A percentile compares a stretch with the other conserved stretches of the same genome.
phyloP scores from a whole-genome alignment of 2,888 invertebrate genomes.

The Ochropacha duplaris region DNA sequence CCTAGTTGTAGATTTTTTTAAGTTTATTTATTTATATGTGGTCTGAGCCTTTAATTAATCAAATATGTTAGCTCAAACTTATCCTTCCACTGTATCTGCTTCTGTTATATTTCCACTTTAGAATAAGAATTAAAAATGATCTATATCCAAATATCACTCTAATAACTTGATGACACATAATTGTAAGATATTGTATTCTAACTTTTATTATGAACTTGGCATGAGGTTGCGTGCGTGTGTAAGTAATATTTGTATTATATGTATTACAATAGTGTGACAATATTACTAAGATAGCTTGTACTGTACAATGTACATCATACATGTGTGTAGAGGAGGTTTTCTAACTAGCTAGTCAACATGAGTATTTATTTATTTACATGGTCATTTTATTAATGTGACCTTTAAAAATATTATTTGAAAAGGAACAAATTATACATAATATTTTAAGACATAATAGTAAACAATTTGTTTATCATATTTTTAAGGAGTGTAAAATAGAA shows the following conservation, averaged over 20 bases:
- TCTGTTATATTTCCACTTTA: conserved; percentile 2
- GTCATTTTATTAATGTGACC: conserved; percentile 37
- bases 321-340: conserved; percentile 12
- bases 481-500: conserved; percentile 62
- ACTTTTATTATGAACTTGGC: background rate
- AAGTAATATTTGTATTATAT: conserved; percentile 1
- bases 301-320: too few species aligned
- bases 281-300: conserved; percentile 2
- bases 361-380: conserved; percentile 40
- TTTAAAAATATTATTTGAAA: conserved; percentile 42
- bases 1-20: conserved; percentile 8
- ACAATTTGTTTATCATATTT: conserved; percentile 57
- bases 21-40: background rate
- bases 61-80: conserved; percentile 34
- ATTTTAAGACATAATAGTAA: conserved; percentile 43
- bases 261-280: background rate
- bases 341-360: conserved; percentile 62
- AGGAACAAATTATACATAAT: conserved; percentile 35
- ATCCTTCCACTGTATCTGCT: conserved; percentile 32
- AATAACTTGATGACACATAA: background rate
- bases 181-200: background rate
- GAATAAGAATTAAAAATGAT: background rate
- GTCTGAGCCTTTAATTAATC: conserved; percentile 11
- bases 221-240: background rate
- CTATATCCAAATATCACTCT: conserved; percentile 2